Evolutionary conservation across 92 coral and sea anemone species (phyloP).

Genomic region (Anthopleura xanthogrammica): DNA sequence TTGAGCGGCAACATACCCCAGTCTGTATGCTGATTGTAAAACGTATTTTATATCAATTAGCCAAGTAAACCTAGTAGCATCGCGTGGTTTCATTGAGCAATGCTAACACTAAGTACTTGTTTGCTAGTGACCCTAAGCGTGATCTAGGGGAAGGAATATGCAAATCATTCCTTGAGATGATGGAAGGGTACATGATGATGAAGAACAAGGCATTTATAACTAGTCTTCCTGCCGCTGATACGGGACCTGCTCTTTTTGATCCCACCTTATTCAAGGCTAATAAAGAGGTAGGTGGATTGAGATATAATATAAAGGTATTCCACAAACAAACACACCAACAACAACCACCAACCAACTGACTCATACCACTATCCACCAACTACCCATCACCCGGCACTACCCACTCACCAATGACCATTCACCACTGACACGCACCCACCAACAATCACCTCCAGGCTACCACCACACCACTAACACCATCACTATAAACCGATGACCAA

Average conservation of each 20-base stretch:
- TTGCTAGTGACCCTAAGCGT: conserved; percentile 63
- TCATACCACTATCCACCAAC: too few species aligned
- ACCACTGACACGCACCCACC: too few species aligned
- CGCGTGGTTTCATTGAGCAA: not conserved
- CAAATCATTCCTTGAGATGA: conserved; percentile 72
- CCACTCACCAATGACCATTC: too few species aligned
- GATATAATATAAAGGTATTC: too few species aligned
- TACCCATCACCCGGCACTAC: too few species aligned
- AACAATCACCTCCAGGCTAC: too few species aligned
- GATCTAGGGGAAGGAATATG: conserved; percentile 72
- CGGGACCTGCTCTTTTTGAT: conserved; percentile 69
- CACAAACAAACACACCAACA: not conserved
- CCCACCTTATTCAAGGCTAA: conserved; percentile 86
- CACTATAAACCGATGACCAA: too few species aligned
- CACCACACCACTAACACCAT: too few species aligned
- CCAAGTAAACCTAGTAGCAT: not conserved
- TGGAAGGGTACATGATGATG: conserved; percentile 77
- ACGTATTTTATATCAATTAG: not conserved
- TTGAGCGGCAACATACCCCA: not conserved
- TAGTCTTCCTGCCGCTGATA: conserved; percentile 36
- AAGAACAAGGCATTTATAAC: conserved; percentile 51
- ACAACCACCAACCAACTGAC: too few species aligned
- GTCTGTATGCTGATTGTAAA: not conserved
- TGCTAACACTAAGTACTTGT: not conserved
- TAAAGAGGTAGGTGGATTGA: conserved; percentile 64